Evolutionary conservation across 2,113 vertebrate species (phyloP), one percentile per base, ranked within the genome.

Genomic region (Daphoenositta chrysoptera): DNA sequence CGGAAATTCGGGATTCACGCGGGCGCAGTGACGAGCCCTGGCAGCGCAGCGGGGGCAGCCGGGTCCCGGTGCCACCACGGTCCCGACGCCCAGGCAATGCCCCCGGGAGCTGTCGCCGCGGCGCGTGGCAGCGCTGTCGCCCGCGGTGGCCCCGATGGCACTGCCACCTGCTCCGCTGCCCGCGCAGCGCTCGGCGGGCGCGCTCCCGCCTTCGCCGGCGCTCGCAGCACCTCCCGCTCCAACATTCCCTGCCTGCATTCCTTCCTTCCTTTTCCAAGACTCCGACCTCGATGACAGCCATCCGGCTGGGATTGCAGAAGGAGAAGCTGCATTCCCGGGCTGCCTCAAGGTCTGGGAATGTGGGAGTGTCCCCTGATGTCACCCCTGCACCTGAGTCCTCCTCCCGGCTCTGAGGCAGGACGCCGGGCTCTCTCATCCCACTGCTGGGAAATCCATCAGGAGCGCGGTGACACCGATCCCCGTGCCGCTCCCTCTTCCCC

Each of bases 31-130:
- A 26, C 13, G 3, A 33, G 51, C 28, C 17, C 58, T 5, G 1
- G 15, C 44, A 26, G 65, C 1, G 1, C 7, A 1, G 72, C 2
- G 0, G 53, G 33, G 0, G 3, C 51, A 83, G 77, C 70, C 31
- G 47, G 40, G 66, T 3, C 66, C 24, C 15, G 2, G 27, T 1
- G 10, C 22, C 0, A 6, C n/a, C 24, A 0, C 0, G 2, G 24
- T 75, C 76, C 17, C 6, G 21, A 1, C 7, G 2, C 73, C 69
- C 70, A 10, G 63, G 63, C 50, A 21, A 30, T 4, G 53, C 57
- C 45, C 9, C 21, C 2, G 4, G 75, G 47, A 44, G 24, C 6
- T 47, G 76, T 80, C 40, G 0, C 84, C 5, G 1, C 14, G 39
- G 40, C 70, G 45, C 6, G 0, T 9, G 21, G 10, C 13, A 64